A percentile compares a stretch with the other conserved stretches of the same genome.
These are phyloP conservation scores for Omphaloscelis lunosa DNA, from an alignment of 2,888 invertebrate genomes.

Conservation along the genomic window DNA sequence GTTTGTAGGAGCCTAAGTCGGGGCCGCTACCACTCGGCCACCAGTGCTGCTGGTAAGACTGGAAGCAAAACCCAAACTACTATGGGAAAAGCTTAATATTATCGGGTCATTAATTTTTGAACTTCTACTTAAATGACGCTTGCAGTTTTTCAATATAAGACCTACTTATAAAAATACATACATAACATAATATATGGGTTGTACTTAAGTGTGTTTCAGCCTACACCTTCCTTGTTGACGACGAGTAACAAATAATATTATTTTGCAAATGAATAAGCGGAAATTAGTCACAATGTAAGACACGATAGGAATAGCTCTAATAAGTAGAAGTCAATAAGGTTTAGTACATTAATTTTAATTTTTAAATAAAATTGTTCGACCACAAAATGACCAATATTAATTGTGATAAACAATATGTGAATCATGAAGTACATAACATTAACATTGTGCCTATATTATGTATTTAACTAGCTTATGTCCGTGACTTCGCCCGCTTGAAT, in stretches of 20 bases:
- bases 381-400: conserved; percentile 50
- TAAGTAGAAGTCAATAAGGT: conserved; percentile 31
- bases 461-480: not conserved
- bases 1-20: too few species aligned
- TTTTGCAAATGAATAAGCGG: conserved; percentile 25
- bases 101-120: not conserved
- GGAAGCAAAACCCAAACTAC: too few species aligned
- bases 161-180: not conserved
- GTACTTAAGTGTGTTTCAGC: not conserved
- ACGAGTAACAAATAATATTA: conserved; percentile 3
- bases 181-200: not conserved
- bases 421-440: conserved; percentile 28
- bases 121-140: not conserved
- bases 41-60: not conserved
- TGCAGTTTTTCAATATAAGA: not conserved
- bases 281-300: conserved; percentile 47
- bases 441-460: not conserved
- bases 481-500: too few species aligned
- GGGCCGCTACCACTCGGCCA: too few species aligned
- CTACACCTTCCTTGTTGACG: conserved; percentile 40
- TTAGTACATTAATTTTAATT: conserved; percentile 10
- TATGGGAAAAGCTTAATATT: too few species aligned
- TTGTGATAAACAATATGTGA: conserved; percentile 37
- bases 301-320: conserved; percentile 48
- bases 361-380: conserved; percentile 34